These are phyloP conservation scores for Spilogale gracilis DNA, from an alignment of 2,113 vertebrate species.

Conservation along the genomic window DNA sequence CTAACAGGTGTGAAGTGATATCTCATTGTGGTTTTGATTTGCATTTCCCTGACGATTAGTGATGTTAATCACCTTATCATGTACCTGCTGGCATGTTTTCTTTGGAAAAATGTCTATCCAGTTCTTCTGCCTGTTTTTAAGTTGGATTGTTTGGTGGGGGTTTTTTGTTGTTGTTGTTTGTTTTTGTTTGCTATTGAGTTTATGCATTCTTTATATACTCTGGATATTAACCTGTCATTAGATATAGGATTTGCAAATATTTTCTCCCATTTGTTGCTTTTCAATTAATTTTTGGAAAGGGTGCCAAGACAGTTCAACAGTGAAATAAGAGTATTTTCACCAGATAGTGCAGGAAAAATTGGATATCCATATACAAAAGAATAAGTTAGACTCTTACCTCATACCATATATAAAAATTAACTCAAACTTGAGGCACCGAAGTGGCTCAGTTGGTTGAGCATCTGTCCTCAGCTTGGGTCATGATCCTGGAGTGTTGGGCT, in stretches of 20 bases:
- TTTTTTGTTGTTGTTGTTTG: not conserved
- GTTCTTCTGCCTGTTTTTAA: not conserved
- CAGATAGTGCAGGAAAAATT: not conserved
- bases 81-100: not conserved
- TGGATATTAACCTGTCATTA: not conserved
- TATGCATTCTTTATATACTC: not conserved
- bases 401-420: not conserved
- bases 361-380: not conserved
- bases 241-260: not conserved
- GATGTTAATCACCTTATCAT: not conserved
- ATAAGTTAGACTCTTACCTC: not conserved
- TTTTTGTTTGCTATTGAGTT: not conserved
- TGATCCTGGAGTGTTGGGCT: too few relatives aligned
- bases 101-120: not conserved
- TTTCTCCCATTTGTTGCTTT: not conserved
- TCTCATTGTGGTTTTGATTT: not conserved
- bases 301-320: not conserved
- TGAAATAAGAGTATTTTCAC: not conserved
- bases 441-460: too few relatives aligned
- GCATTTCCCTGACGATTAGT: not conserved
- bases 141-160: not conserved
- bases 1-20: not conserved
- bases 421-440: too few relatives aligned
- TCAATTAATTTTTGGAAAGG: not conserved
- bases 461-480: too few relatives aligned